These are phyloP conservation scores for Protobothrops flavoviridis DNA, from an alignment of 2,113 vertebrate species.

Conservation along the genomic window DNA sequence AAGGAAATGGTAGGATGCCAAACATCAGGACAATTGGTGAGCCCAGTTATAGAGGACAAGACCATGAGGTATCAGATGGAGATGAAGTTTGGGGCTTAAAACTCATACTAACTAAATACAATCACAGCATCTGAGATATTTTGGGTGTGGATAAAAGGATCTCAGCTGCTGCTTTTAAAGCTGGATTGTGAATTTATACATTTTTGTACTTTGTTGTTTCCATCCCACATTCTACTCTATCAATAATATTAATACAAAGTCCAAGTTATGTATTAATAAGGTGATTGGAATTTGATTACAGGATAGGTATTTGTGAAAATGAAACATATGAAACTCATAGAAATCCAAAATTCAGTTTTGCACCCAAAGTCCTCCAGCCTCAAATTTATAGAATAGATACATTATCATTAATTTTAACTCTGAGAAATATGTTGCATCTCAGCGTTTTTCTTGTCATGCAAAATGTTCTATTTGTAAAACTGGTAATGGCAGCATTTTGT, in stretches of 20 bases:
- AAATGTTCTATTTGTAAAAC: not conserved
- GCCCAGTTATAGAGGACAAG: not conserved
- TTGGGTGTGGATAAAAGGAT: not conserved
- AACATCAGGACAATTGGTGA: not conserved
- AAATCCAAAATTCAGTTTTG: not conserved
- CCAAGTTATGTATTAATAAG: not conserved
- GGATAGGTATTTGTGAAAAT: not conserved
- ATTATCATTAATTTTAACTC: not conserved
- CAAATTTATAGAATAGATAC: not conserved
- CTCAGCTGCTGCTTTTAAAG: not conserved
- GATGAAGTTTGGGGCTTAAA: not conserved
- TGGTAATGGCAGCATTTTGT: not conserved
- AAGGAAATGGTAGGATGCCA: not conserved
- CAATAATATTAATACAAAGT: not conserved
- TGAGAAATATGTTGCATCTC: not conserved
- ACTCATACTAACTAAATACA: not conserved
- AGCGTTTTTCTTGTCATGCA: not conserved
- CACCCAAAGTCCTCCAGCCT: no score
- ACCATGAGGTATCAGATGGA: not conserved
- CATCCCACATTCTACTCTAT: not conserved
- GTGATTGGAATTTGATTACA: not conserved
- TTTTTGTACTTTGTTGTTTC: not conserved
- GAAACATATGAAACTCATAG: not conserved
- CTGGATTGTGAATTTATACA: not conserved
- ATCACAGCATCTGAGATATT: not conserved